Percentiles rank a stretch among this genome's conserved stretches.
These are phyloP conservation scores for Yasuhikotakia modesta DNA, from an alignment of 2,797 vertebrate species.

Conservation along the genomic window DNA sequence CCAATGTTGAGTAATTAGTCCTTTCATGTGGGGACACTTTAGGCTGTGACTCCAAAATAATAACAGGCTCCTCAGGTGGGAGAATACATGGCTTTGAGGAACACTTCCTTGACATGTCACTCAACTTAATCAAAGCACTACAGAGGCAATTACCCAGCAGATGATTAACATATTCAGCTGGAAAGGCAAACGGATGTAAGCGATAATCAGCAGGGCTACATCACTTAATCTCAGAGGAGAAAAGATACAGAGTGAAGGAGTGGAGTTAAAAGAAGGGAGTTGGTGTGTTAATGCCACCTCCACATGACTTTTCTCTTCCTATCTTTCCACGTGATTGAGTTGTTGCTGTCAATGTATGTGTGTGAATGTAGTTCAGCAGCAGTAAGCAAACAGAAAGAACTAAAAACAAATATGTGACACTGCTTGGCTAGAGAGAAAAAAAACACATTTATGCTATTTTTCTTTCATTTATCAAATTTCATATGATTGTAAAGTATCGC, in stretches of 20 bases:
- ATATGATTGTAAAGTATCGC: too few relatives aligned
- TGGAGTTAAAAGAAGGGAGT: slow-evolving; percentile 8
- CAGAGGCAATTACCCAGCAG: slow-evolving; percentile 68
- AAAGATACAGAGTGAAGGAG: not conserved
- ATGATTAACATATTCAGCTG: slow-evolving; percentile 67
- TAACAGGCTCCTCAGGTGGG: slow-evolving; percentile 64
- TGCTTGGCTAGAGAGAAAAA: too few relatives aligned
- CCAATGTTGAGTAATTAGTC: slow-evolving; percentile 68
- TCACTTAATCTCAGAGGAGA: slow-evolving; percentile 48
- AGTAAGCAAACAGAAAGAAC: too few relatives aligned
- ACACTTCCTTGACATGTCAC: slow-evolving; percentile 58
- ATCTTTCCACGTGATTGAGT: not conserved
- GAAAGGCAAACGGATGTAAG: slow-evolving; percentile 59
- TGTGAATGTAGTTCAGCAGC: not conserved
- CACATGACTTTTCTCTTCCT: slow-evolving; percentile 19
- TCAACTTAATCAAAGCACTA: slow-evolving; percentile 66
- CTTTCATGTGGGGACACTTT: slow-evolving; percentile 67
- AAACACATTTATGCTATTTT: not conserved
- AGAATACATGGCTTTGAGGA: slow-evolving; percentile 66
- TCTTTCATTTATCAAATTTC: not conserved
- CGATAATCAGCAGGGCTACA: slow-evolving; percentile 66
- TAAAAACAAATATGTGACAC: too few relatives aligned
- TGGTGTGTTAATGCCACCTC: slow-evolving; percentile 55
- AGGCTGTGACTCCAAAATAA: slow-evolving; percentile 64
- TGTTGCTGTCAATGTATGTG: not conserved